These are phyloP conservation scores for Paraescarpia echinospica DNA, from an alignment of 1,140 invertebrate genomes.

Conservation along the genomic window DNA sequence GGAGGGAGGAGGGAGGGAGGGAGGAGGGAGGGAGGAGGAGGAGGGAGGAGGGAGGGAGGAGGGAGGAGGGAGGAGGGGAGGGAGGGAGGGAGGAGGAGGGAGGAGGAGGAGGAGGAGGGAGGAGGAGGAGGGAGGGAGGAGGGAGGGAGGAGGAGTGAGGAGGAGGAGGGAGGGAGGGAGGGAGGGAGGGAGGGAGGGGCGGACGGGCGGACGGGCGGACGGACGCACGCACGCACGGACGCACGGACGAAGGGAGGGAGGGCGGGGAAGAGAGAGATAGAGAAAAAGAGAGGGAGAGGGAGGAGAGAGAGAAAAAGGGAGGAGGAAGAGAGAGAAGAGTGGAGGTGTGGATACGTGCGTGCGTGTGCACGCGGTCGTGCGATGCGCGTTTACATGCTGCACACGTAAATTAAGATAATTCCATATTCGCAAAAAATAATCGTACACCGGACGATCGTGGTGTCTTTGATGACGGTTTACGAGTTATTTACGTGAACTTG, in stretches of 20 bases:
- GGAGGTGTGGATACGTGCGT: too few species aligned
- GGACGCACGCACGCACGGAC: not conserved
- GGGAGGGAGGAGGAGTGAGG: not conserved
- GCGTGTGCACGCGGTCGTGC: not conserved
- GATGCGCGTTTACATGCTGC: not conserved
- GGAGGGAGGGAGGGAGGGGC: not conserved
- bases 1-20: too few species aligned
- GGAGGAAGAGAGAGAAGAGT: too few species aligned
- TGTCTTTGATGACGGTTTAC: not conserved
- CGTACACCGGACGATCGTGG: not conserved
- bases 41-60: too few species aligned
- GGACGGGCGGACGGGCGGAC: too few species aligned
- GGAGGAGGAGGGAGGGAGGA: not conserved
- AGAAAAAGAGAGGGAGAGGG: too few species aligned
- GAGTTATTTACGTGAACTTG: not conserved
- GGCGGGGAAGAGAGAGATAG: too few species aligned
- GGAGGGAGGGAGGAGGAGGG: too few species aligned
- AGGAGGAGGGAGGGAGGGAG: not conserved
- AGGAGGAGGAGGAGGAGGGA: too few species aligned
- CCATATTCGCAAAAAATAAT: not conserved
- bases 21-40: too few species aligned
- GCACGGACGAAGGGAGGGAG: not conserved
- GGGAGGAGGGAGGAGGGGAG: too few species aligned
- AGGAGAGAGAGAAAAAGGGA: too few species aligned
- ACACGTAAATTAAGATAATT: not conserved